A percentile compares a stretch with the other conserved stretches of the same genome.
phyloP scores from a whole-genome alignment of 35 echinoderm and acorn worm species.

The Apostichopus japonicus region DNA sequence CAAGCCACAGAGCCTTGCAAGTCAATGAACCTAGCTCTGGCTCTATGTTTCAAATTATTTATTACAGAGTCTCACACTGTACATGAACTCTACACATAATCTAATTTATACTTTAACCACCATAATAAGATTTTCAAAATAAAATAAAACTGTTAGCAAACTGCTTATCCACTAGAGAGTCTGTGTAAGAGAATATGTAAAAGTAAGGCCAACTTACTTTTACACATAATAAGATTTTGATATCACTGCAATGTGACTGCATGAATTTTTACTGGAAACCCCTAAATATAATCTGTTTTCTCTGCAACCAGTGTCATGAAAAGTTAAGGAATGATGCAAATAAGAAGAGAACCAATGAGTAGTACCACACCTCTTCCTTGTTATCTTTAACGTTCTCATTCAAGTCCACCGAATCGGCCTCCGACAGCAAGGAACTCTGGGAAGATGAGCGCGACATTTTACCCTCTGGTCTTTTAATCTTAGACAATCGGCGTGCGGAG shows the following conservation, averaged over 20 bases:
- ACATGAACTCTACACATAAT: no score
- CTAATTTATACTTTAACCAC: no score
- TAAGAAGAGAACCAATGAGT: constrained; percentile 16
- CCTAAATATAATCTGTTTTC: neutral
- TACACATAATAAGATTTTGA: neutral
- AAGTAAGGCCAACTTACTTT: no score
- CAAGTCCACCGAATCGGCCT: constrained; percentile 59
- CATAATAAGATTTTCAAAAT: no score
- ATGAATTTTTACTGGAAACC: neutral
- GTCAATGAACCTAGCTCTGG: no score
- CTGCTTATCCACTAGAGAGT: no score
- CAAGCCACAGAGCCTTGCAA: no score
- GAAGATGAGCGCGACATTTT: constrained; percentile 60
- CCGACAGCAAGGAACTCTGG: constrained; percentile 62
- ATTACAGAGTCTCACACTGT: no score
- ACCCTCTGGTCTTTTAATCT: constrained; percentile 48
- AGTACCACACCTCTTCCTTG: constrained; percentile 62
- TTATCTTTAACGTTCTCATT: constrained; percentile 50
- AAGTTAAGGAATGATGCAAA: neutral
- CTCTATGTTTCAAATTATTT: no score
- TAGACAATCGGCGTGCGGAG: constrained; percentile 6
- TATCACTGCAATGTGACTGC: neutral
- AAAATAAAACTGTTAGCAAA: no score
- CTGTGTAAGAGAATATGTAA: no score
- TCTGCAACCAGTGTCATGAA: neutral